Percentiles rank a stretch among this genome's conserved stretches.
These are phyloP conservation scores for Oryzaephilus surinamensis DNA, from an alignment of 1,140 invertebrate genomes.

Conservation along the genomic window DNA sequence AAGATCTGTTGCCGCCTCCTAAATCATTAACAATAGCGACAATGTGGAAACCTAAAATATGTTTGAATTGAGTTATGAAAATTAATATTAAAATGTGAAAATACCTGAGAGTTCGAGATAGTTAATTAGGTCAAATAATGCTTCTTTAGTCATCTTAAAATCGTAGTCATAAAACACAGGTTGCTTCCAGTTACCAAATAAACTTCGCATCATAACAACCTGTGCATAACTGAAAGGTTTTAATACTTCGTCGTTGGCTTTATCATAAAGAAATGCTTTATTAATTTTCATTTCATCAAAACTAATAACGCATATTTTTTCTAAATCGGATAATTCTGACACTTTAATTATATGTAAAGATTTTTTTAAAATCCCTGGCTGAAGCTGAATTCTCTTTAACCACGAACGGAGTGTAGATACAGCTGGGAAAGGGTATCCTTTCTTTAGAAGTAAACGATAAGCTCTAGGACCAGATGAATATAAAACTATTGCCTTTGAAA, in stretches of 20 bases:
- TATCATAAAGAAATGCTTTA: slow-evolving; percentile 7
- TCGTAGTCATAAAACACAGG: slow-evolving; percentile 31
- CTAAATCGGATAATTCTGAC: neutral
- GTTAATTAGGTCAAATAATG: no score
- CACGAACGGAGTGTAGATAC: slow-evolving; percentile 6
- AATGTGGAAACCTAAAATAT: slow-evolving; percentile 19
- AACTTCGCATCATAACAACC: slow-evolving; percentile 10
- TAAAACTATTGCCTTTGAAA: slow-evolving; percentile 2
- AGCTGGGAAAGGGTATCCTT: slow-evolving; percentile 7
- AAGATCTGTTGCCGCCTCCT: slow-evolving; percentile 22
- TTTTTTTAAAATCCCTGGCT: slow-evolving; percentile 6
- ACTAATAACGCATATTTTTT: slow-evolving; percentile 6
- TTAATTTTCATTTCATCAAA: no score
- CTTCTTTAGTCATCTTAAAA: slow-evolving; percentile 21
- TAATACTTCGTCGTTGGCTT: no score
- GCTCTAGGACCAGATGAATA: slow-evolving; percentile 4
- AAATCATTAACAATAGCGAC: slow-evolving; percentile 18
- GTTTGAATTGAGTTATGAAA: slow-evolving; percentile 22
- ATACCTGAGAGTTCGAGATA: no score
- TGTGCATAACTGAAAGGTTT: slow-evolving; percentile 6
- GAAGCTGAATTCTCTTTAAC: slow-evolving; percentile 6
- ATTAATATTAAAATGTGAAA: no score
- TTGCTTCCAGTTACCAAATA: slow-evolving; percentile 28
- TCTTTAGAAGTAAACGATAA: slow-evolving; percentile 7
- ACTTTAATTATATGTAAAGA: slow-evolving; percentile 1